These are phyloP conservation scores for Alviniconcha marisindica DNA, from an alignment of 1,140 invertebrate species.

Conservation along the genomic window DNA sequence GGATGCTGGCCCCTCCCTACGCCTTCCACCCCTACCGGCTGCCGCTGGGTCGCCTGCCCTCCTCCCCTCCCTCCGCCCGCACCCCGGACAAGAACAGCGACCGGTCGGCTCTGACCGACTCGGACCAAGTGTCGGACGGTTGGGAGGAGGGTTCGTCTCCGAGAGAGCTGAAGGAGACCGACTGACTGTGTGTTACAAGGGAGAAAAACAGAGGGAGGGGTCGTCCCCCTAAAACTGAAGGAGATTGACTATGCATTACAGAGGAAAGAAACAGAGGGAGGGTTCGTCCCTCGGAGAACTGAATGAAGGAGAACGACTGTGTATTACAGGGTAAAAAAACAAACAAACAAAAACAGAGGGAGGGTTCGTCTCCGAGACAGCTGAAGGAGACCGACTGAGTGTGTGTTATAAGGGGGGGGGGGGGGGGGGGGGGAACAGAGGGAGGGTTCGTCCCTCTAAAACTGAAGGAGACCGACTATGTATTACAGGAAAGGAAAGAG, in stretches of 20 bases:
- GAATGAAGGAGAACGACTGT: too few relatives aligned
- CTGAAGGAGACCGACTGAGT: too few relatives aligned
- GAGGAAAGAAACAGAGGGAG: background rate
- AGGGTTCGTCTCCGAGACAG: too few relatives aligned
- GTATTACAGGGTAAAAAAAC: background rate
- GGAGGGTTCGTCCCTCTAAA: too few relatives aligned
- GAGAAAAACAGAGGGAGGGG: background rate
- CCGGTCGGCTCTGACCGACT: constrained; percentile 56
- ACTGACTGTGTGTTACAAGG: constrained; percentile 13
- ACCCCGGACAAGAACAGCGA: constrained; percentile 56
- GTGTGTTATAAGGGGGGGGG: too few relatives aligned
- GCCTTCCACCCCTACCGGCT: constrained; percentile 60
- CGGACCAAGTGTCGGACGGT: constrained; percentile 56
- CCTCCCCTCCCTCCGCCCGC: constrained; percentile 39
- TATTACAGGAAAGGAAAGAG: too few relatives aligned
- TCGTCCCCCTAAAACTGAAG: constrained; percentile 29
- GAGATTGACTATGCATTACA: constrained; percentile 30
- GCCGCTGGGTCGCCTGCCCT: constrained; percentile 39
- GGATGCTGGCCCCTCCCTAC: constrained; percentile 58
- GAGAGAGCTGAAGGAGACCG: constrained; percentile 44
- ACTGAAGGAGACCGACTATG: too few relatives aligned
- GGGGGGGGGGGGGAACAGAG: too few relatives aligned
- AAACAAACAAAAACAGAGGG: background rate
- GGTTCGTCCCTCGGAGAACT: too few relatives aligned
- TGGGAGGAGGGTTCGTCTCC: constrained; percentile 59